Evolutionary conservation across 2,888 invertebrate genomes (phyloP).

Genomic region (Dryadula phaetusa): DNA sequence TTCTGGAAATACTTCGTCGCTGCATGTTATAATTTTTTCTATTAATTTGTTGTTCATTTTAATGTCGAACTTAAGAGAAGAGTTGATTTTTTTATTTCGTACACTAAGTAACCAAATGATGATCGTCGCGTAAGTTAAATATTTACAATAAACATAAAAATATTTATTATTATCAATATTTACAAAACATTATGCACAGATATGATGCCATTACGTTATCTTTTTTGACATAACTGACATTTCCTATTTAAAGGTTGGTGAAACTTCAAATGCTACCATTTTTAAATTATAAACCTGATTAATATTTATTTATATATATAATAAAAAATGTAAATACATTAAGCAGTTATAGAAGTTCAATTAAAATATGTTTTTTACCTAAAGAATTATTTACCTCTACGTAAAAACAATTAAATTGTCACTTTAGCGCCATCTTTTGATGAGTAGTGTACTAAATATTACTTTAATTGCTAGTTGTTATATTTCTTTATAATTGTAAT

Average conservation of each 20-base stretch:
- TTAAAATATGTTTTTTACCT: too few species aligned
- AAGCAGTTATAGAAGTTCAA: too few species aligned
- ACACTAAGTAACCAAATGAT: background rate
- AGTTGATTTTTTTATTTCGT: background rate
- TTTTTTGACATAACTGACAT: background rate
- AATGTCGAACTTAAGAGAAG: background rate
- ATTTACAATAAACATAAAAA: background rate
- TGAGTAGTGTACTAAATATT: background rate
- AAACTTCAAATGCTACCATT: background rate
- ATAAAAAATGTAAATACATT: background rate
- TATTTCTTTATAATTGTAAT: too few species aligned
- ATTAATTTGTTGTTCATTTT: constrained; percentile 69
- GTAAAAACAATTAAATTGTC: too few species aligned
- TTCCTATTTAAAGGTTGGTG: background rate
- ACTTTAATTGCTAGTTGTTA: too few species aligned
- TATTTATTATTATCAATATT: too few species aligned
- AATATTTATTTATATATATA: background rate
- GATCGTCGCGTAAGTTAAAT: background rate
- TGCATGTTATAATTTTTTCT: constrained; percentile 53
- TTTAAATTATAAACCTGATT: too few species aligned
- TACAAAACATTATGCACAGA: background rate
- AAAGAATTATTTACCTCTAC: too few species aligned
- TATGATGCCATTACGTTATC: background rate
- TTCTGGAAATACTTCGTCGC: constrained; percentile 57
- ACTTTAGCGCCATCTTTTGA: constrained; percentile 7